phyloP scores from a whole-genome alignment of 2,888 invertebrate genomes.

The Nomada lathburiana region DNA sequence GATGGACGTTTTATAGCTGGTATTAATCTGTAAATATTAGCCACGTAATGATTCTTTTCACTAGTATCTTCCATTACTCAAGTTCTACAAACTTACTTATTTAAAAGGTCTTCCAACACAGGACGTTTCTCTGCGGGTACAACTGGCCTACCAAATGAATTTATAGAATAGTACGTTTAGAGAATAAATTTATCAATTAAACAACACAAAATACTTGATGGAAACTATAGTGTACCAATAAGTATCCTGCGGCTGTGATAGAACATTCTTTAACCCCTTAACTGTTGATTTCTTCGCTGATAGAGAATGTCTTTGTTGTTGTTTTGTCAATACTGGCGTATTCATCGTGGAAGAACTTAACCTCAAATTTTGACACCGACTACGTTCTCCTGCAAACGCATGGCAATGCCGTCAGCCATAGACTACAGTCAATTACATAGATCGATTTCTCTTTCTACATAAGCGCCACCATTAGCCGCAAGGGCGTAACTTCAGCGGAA shows the following conservation, averaged over 20 bases:
- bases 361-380: constrained; percentile 10
- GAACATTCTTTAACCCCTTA: constrained; percentile 78
- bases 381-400: constrained; percentile 15
- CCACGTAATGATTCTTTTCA: not conserved
- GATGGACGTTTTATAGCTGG: constrained; percentile 65
- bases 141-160: constrained; percentile 74
- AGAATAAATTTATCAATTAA: not conserved
- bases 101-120: constrained; percentile 69
- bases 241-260: constrained; percentile 75
- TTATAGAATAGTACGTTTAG: not conserved
- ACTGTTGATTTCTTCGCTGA: constrained; percentile 75
- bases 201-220: not conserved
- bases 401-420: not conserved
- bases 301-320: constrained; percentile 73
- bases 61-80: not conserved
- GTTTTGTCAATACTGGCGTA: constrained; percentile 70
- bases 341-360: constrained; percentile 14
- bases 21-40: constrained; percentile 68
- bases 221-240: constrained; percentile 70
- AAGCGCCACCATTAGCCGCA: not conserved
- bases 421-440: not conserved
- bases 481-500: not conserved
- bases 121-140: constrained; percentile 63
- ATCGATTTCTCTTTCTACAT: not conserved
- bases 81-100: constrained; percentile 69